Evolutionary conservation across 2,888 invertebrate genomes (phyloP), one percentile per base, ranked within the genome.

Genomic region (Caenorhabditis sp.): DNA sequence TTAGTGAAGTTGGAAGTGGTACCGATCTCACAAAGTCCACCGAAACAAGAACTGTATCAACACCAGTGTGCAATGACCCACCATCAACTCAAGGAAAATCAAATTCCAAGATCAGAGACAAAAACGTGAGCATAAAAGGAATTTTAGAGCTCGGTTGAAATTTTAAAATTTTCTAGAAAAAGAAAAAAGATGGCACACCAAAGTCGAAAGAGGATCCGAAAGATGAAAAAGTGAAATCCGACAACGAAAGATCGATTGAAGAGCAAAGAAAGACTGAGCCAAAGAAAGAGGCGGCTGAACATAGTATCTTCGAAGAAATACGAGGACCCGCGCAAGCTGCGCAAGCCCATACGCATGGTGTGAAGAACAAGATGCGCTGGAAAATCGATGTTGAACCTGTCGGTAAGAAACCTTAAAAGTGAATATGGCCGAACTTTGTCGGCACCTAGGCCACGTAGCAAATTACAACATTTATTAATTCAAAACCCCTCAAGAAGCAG

Each of bases 351-450:
- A 56, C 59, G 0, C 61, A 66, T n/a, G 71, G 71, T 12, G 57
- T 67, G 36, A 71, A 67, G 36, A 67, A 71, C 36, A 72, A 72
- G 36, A 64, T 72, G 72, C 25, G 64, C 1, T 72, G 67, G 67
- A 72, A 72, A 26, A 62, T 72, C 21, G 72, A 72, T 58, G 72
- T 72, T 49, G 71, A 71, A 21, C 61, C 64, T 17, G 63, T 63
- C 0, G 67, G 65, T 70, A 31, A 31, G 38, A 8, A 17, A 25
- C 49, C 10, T 26, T 26, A n/a, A 36, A 53, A 62, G 12, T 31
- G 7, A 20, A 31, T 31, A 38, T 50, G 23, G 5, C 20, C 21
- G n/a, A 38, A 63, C 5, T 36, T 8, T 36, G 36, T 36, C 10
- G 5, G 10, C 10, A 36, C 36, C 10, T 36, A n/a, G n/a, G n/a